phyloP scores from a whole-genome alignment of 2,113 vertebrate genomes.

The Callaeas wilsoni region DNA sequence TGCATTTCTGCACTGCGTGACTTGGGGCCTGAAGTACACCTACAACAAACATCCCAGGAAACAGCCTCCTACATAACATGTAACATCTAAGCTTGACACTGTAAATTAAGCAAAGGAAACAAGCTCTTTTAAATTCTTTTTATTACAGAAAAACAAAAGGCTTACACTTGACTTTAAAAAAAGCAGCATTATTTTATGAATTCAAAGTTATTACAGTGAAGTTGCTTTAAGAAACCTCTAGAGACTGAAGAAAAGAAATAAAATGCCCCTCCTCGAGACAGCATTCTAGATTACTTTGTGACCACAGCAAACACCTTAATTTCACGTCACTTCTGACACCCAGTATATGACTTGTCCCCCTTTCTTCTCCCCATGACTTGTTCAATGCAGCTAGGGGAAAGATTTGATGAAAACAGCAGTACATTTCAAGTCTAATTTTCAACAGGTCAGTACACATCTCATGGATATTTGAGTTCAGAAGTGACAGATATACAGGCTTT shows the following conservation, averaged over 20 bases:
- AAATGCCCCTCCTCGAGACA: constrained; percentile 3
- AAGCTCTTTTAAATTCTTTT: constrained; percentile 52
- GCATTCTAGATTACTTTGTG: not conserved
- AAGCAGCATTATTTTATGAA: constrained; percentile 41
- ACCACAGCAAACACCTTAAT: constrained; percentile 26
- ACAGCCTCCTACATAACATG: not conserved
- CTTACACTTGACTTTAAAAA: constrained; percentile 64
- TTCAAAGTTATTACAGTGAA: constrained; percentile 52
- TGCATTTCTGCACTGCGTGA: not conserved
- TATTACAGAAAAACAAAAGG: constrained; percentile 73
- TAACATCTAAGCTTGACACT: not conserved
- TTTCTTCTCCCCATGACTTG: not conserved
- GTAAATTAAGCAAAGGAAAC: not conserved
- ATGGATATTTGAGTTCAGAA: not conserved
- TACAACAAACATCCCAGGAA: not conserved
- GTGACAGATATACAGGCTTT: not conserved
- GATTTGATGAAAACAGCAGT: not conserved
- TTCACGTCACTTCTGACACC: not conserved
- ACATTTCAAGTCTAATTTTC: constrained; percentile 15
- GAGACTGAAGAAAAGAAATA: constrained; percentile 34
- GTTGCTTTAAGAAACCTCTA: constrained; percentile 50
- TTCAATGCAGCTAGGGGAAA: not conserved
- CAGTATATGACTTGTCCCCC: not conserved
- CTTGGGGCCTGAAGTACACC: rapidly evolving
- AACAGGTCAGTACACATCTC: not conserved